Conservation (phyloP, 2,888 invertebrate species). For the Willowsia nigromaculata region DNA sequence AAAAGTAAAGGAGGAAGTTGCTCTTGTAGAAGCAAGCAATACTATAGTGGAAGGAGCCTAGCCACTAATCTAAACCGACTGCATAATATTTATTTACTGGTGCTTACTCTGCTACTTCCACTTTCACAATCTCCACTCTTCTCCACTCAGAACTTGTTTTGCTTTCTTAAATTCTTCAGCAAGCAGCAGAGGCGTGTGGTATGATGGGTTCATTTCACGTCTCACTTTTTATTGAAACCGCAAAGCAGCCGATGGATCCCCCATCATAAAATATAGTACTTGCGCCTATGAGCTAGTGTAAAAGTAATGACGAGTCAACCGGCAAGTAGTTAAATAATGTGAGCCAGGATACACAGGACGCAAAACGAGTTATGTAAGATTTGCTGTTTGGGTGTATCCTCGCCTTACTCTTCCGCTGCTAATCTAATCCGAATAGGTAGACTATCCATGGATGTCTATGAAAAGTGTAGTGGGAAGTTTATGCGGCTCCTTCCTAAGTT, state of each 20-base stretch:
- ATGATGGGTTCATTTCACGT: constrained; percentile 22
- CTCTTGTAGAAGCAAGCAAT: background rate
- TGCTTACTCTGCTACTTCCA: background rate
- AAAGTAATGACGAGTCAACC: too few species aligned
- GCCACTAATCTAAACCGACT: constrained; percentile 52
- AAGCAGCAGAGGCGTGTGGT: background rate
- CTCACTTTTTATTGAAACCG: constrained; percentile 51
- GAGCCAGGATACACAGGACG: constrained; percentile 31
- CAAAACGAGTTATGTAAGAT: constrained; percentile 39
- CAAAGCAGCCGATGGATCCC: constrained; percentile 34
- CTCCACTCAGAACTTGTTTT: background rate
- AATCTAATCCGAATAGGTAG: constrained; percentile 28
- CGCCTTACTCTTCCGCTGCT: constrained; percentile 6
- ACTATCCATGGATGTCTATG: background rate
- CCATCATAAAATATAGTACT: constrained; percentile 36
- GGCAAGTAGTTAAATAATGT: background rate
- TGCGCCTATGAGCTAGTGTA: background rate
- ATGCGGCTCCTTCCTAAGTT: background rate
- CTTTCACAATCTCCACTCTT: background rate
- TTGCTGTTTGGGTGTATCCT: constrained; percentile 25
- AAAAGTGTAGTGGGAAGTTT: background rate
- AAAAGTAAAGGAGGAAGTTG: constrained; percentile 42
- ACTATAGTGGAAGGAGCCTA: background rate
- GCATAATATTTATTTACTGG: constrained; percentile 43
- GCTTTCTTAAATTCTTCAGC: background rate